phyloP scores from a whole-genome alignment of 2,888 invertebrate genomes.

The Leucoma salicis region DNA sequence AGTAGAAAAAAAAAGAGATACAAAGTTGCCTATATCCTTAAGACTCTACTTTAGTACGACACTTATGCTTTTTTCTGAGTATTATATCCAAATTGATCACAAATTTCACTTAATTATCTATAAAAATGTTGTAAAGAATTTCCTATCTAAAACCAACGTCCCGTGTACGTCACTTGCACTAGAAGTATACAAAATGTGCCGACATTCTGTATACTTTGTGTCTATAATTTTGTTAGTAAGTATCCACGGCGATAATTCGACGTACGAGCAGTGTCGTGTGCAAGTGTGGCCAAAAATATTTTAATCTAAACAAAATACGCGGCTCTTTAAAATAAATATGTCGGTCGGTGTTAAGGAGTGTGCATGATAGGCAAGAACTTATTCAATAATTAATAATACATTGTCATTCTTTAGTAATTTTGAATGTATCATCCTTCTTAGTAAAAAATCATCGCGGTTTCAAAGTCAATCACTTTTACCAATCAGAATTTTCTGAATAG shows the following conservation, averaged over 20 bases:
- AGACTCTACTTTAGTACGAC: not conserved
- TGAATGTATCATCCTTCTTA: no score
- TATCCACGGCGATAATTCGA: constrained; percentile 42
- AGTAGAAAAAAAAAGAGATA: no score
- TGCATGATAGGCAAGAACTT: no score
- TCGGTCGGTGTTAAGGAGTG: constrained; percentile 56
- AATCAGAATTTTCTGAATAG: no score
- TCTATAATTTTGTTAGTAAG: constrained; percentile 30
- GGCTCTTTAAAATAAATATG: constrained; percentile 77
- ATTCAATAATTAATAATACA: no score
- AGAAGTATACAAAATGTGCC: constrained; percentile 27
- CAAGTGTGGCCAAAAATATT: constrained; percentile 80
- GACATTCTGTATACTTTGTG: constrained; percentile 12
- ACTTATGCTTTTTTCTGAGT: not conserved
- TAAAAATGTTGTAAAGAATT: constrained; percentile 13
- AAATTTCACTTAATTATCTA: not conserved
- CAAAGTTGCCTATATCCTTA: no score
- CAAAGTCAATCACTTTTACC: no score
- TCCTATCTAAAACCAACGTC: constrained; percentile 5
- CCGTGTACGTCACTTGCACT: constrained; percentile 29
- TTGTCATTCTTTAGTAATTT: no score
- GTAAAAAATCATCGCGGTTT: no score
- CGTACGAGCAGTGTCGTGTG: constrained; percentile 68
- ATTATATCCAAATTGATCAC: not conserved
- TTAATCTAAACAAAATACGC: constrained; percentile 77